Base-by-base conservation (phyloP, 2,113 vertebrate genomes). In the Macquaria ambigua region DNA sequence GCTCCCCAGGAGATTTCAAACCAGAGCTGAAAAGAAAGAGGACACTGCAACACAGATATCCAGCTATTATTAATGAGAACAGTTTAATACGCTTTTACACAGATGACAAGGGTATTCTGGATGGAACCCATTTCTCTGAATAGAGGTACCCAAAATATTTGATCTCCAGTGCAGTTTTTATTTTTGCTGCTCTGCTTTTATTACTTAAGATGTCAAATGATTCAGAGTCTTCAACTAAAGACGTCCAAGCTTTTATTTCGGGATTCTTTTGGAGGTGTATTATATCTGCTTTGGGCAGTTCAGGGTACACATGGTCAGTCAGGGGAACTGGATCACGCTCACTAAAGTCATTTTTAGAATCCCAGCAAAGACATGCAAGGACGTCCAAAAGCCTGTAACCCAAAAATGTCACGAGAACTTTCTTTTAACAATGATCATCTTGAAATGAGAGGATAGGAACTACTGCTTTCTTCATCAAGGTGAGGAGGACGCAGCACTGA, bases 111-210 rank as follows among this genome's bases (percentile, higher is more conserved):
- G 89, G 84, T 79, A 89, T 90, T 93, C 85, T 90, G 84, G 91
- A 84, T 70, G 83, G 82, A 92, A 90, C 89, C 83, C 83, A 93
- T 86, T 94, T 93, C 91, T 94, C 91, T 86, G 86, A 92, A 92
- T 93, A 93, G 93, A 89, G 91, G 55, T 25, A 77, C 90, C 87
- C 82, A 84, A 92, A 92, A 92, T 91, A 88, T 91, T 82, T 75
- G 71, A 77, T 89, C 89, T 89, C 90, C 68, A 50, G 89, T 85
- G 88, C 64, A 61, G 34, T 68, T 76, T 83, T 73, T 50, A 34
- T 79, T 77, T 84, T 82, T 56, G 73, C 82, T 69, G 69, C 80
- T 83, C 80, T 78, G 83, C 82, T 91, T 55, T 66, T 75, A 53
- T 66, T 18, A 23, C 41, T 74, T 63, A 12, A 14, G 16, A 50